phyloP scores from a whole-genome alignment of 1,140 invertebrate genomes.

The Dendroctonus valens region DNA sequence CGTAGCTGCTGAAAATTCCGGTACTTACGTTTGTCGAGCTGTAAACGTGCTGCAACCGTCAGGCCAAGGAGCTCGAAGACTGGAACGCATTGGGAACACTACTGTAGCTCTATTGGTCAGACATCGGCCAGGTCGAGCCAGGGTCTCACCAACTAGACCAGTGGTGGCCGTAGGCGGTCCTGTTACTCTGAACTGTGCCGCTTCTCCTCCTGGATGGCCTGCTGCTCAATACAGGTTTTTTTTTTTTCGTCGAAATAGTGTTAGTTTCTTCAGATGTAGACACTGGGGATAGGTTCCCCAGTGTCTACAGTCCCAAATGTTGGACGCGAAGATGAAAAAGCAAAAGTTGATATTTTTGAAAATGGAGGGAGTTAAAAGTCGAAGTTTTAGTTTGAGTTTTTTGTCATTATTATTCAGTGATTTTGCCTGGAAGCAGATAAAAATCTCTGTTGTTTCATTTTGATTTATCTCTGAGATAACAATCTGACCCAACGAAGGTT shows the following conservation, averaged over 20 bases:
- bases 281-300: too few species aligned
- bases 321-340: too few species aligned
- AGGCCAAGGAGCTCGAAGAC: conserved; percentile 58
- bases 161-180: conserved; percentile 80
- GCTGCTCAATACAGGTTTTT: conserved; percentile 70
- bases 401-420: too few species aligned
- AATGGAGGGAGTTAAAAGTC: too few species aligned
- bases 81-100: conserved; percentile 69
- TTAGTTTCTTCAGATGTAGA: too few species aligned
- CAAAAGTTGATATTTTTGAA: too few species aligned
- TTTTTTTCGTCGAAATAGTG: background rate
- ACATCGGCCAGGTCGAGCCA: conserved; percentile 83
- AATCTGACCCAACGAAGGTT: too few species aligned
- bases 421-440: too few species aligned
- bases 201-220: conserved; percentile 85
- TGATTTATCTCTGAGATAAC: too few species aligned
- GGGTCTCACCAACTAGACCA: conserved; percentile 79
- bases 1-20: conserved; percentile 78
- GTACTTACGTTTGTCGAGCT: conserved; percentile 83
- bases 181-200: conserved; percentile 81
- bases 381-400: too few species aligned
- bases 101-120: conserved; percentile 77
- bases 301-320: background rate
- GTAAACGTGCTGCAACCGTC: conserved; percentile 76
- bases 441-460: too few species aligned